Percentiles rank a stretch among this genome's conserved stretches.
phyloP scores from a whole-genome alignment of 2,113 vertebrate genomes.

The Gadus chalcogrammus region DNA sequence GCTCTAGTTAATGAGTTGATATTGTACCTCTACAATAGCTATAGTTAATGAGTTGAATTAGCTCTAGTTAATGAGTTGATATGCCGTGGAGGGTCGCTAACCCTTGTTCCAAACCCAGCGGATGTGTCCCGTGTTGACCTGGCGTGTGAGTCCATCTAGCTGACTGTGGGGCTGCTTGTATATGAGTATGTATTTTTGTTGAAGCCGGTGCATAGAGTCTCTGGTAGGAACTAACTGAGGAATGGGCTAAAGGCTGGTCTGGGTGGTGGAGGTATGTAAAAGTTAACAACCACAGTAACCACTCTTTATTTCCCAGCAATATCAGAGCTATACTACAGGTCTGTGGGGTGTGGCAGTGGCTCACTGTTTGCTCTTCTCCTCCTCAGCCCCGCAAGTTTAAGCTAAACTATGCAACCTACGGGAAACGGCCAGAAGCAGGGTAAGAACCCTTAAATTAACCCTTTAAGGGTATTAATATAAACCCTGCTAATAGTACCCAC shows the following conservation, averaged over 20 bases:
- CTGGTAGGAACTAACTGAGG: slow-evolving; percentile 78
- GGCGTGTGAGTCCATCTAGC: slow-evolving; percentile 60
- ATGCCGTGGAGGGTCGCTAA: no score
- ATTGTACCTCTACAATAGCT: no score
- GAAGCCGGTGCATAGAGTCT: slow-evolving; percentile 77
- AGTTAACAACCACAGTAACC: slow-evolving; percentile 64
- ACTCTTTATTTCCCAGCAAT: slow-evolving; percentile 64
- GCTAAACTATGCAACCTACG: slow-evolving; percentile 79
- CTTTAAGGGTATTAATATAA: no score
- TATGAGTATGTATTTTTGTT: slow-evolving; percentile 72
- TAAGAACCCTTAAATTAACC: slow-evolving; percentile 41
- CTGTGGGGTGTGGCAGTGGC: slow-evolving; percentile 16
- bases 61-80: no score
- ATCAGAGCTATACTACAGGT: slow-evolving; percentile 63
- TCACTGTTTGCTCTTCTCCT: slow-evolving; percentile 46
- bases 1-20: no score
- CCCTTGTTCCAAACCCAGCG: no score
- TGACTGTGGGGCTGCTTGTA: slow-evolving; percentile 67
- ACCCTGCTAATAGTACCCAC: no score
- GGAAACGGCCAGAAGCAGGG: slow-evolving; percentile 76
- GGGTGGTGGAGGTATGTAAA: slow-evolving; percentile 77
- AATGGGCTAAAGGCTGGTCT: slow-evolving; percentile 75
- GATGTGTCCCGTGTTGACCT: slow-evolving; percentile 34
- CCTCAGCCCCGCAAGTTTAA: slow-evolving; percentile 80
- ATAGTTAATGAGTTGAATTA: no score